Conservation (phyloP, 2,797 vertebrate genomes). For the Streptopelia turtur region DNA sequence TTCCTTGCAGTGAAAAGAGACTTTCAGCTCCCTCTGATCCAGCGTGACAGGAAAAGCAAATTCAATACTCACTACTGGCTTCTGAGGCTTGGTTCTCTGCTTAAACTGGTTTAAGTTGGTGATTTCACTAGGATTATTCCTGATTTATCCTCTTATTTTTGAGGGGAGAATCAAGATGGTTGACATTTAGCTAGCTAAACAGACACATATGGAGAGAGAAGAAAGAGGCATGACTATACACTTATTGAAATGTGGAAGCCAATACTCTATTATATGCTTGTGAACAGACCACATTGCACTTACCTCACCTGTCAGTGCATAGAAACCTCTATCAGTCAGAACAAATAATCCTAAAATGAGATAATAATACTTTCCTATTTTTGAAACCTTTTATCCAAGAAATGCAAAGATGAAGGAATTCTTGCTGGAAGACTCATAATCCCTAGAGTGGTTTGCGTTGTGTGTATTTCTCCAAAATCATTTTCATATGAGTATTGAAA, state of each 20-base stretch:
- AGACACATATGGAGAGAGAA: not conserved
- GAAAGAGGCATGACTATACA: not conserved
- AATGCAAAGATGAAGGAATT: constrained; percentile 45
- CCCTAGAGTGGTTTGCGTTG: not conserved
- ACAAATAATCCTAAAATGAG: constrained; percentile 5
- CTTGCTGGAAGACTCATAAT: constrained; percentile 37
- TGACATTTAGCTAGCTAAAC: not conserved
- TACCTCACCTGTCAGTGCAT: constrained; percentile 22
- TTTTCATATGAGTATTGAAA: constrained; percentile 45
- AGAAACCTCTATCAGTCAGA: not conserved
- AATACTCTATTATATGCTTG: not conserved
- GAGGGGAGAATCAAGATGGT: not conserved
- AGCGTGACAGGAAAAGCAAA: not conserved
- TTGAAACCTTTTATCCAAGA: not conserved
- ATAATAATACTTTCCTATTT: not conserved
- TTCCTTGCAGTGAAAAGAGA: not conserved
- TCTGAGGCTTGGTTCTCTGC: not conserved
- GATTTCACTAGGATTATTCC: not conserved
- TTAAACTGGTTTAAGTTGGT: not conserved
- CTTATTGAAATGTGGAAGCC: not conserved
- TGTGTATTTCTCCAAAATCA: constrained; percentile 28
- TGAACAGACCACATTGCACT: not conserved
- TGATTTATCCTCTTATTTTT: not conserved
- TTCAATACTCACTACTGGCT: not conserved
- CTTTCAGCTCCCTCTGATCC: not conserved